Conservation (phyloP, 2,888 invertebrate genomes). For the Deilephila porcellus region DNA sequence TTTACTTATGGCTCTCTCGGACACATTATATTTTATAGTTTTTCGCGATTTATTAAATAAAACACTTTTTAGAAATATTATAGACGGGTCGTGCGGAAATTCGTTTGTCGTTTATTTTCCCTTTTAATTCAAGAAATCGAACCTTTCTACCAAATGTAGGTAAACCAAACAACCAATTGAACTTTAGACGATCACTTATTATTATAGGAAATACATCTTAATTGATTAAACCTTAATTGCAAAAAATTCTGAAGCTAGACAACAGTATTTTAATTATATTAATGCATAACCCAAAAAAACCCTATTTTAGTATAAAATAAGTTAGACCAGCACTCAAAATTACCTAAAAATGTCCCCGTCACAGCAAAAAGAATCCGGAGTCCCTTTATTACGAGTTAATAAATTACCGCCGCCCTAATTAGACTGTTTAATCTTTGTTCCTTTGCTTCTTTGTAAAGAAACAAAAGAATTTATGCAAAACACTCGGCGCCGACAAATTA, state of each 20-base stretch:
- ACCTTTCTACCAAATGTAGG: neutral
- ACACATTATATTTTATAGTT: constrained; percentile 56
- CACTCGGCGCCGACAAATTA: constrained; percentile 79
- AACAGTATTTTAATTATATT: no score
- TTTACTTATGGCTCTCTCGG: constrained; percentile 53
- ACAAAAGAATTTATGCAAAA: constrained; percentile 82
- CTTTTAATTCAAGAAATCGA: neutral
- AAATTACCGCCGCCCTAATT: constrained; percentile 78
- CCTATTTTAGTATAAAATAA: neutral
- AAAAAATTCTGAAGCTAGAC: no score
- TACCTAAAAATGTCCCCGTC: neutral
- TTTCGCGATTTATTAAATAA: constrained; percentile 16
- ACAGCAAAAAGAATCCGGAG: constrained; percentile 49
- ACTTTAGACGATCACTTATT: no score
- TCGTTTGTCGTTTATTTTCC: neutral
- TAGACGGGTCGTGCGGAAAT: no score
- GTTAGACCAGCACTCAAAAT: neutral
- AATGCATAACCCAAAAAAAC: no score
- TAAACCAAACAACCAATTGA: no score
- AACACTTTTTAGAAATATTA: constrained; percentile 1
- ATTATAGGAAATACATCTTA: no score
- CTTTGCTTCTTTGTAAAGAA: constrained; percentile 43
- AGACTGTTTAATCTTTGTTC: constrained; percentile 68
- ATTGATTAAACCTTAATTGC: no score
- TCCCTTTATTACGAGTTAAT: constrained; percentile 74